Conservation (phyloP, 2,797 vertebrate genomes). For the Heliangelus exortis region DNA sequence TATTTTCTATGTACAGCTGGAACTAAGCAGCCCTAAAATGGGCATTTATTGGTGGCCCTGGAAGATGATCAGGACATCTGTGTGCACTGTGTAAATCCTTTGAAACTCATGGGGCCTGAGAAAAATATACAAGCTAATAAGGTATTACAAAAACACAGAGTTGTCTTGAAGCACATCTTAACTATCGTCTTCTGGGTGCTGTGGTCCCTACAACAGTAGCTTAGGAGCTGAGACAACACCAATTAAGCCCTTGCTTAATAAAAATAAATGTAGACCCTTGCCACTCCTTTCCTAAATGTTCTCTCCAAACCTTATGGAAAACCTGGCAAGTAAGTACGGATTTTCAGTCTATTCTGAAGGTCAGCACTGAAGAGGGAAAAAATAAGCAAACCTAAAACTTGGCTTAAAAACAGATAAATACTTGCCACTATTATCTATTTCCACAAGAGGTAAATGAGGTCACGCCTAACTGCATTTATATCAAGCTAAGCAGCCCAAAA, state of each 20-base stretch:
- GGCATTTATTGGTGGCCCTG: neutral
- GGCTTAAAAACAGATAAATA: neutral
- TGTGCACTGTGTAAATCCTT: neutral
- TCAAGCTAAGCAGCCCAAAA: constrained; percentile 46
- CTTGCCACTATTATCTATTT: constrained; percentile 36
- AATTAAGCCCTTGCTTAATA: neutral
- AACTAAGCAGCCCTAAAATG: neutral
- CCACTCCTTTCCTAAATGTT: neutral
- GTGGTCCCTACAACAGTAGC: neutral
- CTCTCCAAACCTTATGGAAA: neutral
- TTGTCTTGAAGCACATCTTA: neutral
- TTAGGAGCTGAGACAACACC: neutral
- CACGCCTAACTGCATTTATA: constrained; percentile 49
- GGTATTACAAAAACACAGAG: neutral
- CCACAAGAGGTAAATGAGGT: constrained; percentile 54
- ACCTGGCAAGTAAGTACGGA: neutral
- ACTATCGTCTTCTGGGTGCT: neutral
- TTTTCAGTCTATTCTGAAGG: constrained; percentile 39
- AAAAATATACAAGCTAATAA: neutral
- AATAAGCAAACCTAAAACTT: neutral
- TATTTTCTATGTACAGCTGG: neutral
- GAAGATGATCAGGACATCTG: neutral
- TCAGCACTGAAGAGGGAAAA: neutral
- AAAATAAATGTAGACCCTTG: neutral
- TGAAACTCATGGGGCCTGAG: neutral